Evolutionary conservation across 2,888 invertebrate genomes (phyloP).

Genomic region (Bhutanitis thaidina): DNA sequence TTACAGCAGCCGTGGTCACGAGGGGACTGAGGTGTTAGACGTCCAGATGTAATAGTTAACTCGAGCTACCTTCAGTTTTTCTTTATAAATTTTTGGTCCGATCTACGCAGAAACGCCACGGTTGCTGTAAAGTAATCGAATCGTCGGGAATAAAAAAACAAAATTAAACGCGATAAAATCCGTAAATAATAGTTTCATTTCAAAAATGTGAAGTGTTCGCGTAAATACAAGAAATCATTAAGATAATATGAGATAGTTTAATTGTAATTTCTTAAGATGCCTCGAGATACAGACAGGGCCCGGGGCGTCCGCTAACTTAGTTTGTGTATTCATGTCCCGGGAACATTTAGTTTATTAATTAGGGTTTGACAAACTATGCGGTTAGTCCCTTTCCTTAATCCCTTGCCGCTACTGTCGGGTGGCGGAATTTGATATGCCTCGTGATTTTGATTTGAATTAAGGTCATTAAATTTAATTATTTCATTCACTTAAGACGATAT

Average conservation of each 20-base stretch:
- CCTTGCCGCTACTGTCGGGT: conserved; percentile 23
- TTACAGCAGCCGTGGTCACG: too few species aligned
- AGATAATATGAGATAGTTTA: not conserved
- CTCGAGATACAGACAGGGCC: conserved; percentile 27
- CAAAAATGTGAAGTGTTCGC: too few species aligned
- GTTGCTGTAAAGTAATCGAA: too few species aligned
- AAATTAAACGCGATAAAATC: too few species aligned
- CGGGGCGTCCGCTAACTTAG: conserved; percentile 29
- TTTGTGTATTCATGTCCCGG: conserved; percentile 32
- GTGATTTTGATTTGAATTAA: conserved; percentile 14
- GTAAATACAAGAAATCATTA: too few species aligned
- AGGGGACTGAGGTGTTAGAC: too few species aligned
- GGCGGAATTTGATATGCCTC: conserved; percentile 19
- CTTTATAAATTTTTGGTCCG: too few species aligned
- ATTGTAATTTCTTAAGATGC: conserved; percentile 29
- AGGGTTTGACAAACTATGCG: conserved; percentile 62
- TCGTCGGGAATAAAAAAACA: too few species aligned
- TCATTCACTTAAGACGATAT: not conserved
- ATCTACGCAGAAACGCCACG: too few species aligned
- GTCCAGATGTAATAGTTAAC: too few species aligned
- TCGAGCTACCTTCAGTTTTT: too few species aligned
- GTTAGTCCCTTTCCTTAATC: conserved; percentile 30
- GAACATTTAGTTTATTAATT: conserved; percentile 51
- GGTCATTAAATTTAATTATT: not conserved
- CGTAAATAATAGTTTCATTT: too few species aligned